Conservation (phyloP, 2,113 vertebrate genomes). For the Corydoras maculifer region DNA sequence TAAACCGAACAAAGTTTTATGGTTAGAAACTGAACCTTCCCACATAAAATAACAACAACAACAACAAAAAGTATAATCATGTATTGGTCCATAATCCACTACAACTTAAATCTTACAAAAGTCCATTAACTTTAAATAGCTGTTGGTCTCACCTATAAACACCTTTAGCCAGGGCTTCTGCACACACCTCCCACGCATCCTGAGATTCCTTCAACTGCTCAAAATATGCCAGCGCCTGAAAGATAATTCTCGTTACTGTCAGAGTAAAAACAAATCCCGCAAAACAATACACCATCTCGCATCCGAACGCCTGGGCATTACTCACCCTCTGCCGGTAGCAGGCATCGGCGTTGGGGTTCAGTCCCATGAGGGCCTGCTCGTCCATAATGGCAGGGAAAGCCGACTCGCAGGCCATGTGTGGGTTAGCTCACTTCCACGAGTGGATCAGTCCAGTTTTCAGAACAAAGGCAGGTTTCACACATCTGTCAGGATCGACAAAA, state of each 20-base stretch:
- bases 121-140: not conserved
- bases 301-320: too few relatives aligned
- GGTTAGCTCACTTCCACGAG: slow-evolving; percentile 64
- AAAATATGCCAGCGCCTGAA: slow-evolving; percentile 89
- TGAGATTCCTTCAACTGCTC: slow-evolving; percentile 95
- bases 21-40: too few relatives aligned
- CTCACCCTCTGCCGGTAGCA: slow-evolving; percentile 89
- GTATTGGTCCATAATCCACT: too few relatives aligned
- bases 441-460: slow-evolving; percentile 64
- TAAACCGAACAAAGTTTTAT: too few relatives aligned
- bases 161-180: slow-evolving; percentile 85
- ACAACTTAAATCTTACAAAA: too few relatives aligned
- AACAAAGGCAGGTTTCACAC: slow-evolving; percentile 56
- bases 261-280: too few relatives aligned
- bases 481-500: slow-evolving; percentile 66
- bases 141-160: slow-evolving; percentile 77
- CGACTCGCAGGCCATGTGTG: slow-evolving; percentile 66
- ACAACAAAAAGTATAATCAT: too few relatives aligned
- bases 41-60: too few relatives aligned
- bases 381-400: slow-evolving; percentile 80
- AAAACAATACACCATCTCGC: too few relatives aligned
- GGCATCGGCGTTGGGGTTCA: slow-evolving; percentile 92
- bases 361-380: slow-evolving; percentile 94
- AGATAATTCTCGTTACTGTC: not conserved
- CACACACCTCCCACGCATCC: slow-evolving; percentile 94